Evolutionary conservation across 1,140 invertebrate species (phyloP).

Genomic region (Ceratina japonica): DNA sequence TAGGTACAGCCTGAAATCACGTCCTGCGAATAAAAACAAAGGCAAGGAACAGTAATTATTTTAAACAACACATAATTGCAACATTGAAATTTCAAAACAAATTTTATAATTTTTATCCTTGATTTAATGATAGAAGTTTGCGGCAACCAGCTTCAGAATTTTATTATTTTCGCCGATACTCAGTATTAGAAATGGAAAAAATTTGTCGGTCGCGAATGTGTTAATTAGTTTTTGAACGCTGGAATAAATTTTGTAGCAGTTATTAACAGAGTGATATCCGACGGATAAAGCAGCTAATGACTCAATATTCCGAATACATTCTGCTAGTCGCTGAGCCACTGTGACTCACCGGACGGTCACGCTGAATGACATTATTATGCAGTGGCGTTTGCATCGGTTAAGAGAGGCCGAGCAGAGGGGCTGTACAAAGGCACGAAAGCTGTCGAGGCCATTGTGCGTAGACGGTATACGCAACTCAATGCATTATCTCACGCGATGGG

Average conservation of each 20-base stretch:
- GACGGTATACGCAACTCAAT: conserved; percentile 60
- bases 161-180: too few species aligned
- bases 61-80: too few species aligned
- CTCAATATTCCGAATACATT: conserved; percentile 30
- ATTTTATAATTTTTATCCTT: too few species aligned
- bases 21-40: too few species aligned
- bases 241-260: not conserved
- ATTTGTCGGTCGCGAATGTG: too few species aligned
- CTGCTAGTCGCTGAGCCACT: conserved; percentile 21
- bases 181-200: too few species aligned
- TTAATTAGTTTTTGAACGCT: too few species aligned
- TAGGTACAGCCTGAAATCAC: too few species aligned
- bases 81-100: too few species aligned
- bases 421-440: conserved; percentile 59
- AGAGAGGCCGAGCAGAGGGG: conserved; percentile 45
- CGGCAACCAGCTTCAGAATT: too few species aligned
- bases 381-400: conserved; percentile 52
- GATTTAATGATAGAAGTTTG: too few species aligned
- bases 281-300: conserved; percentile 25
- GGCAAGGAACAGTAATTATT: too few species aligned
- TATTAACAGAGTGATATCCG: not conserved
- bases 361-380: conserved; percentile 63
- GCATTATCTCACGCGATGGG: conserved; percentile 71
- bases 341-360: conserved; percentile 58
- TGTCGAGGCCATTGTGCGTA: conserved; percentile 64